Evolutionary conservation across 1,140 invertebrate genomes (phyloP), one percentile per base, ranked within the genome.

Genomic region (Drosophila prosaltans): DNA sequence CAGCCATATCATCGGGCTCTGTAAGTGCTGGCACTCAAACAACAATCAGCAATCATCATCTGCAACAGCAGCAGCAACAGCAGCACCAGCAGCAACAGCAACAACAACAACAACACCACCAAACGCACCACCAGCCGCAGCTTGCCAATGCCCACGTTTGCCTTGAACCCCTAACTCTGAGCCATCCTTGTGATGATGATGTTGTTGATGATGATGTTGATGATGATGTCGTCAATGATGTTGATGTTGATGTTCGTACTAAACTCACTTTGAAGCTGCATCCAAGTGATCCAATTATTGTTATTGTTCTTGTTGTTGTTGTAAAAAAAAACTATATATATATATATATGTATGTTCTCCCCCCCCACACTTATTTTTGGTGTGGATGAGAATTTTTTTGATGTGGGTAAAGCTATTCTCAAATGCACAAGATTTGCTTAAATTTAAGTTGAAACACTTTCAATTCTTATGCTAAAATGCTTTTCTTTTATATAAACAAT

Each of bases 71-170:
- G 24, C 45, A 26, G 7, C 45, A 10, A 2, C 45, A 21, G n/a
- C 45, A 48, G 24, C 45, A 10, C 1, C 45, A 45, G 5, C 43
- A 83, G 11, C 41, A 43, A 16, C 41, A n/a, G 11, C 43, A 45
- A 8, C 43, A 45, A 1, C 8, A 51, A 8, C 82, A 39, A 92
- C 93, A 78, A 66, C 86, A 90, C 92, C 92, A 11, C 60, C 74
- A 41, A 65, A 45, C 65, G 40, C 43, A 80, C 93, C 70, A 92
- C 92, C 54, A 51, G 9, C 93, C 94, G 81, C 93, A 93, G 74
- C 93, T 94, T 65, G 91, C 93, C 74, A 94, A 94, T 90, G 94
- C 95, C 90, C 95, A 95, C 93, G 95, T 97, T 94, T 96, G 95
- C 94, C 94, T 95, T 90, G 95, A 95, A 90, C 94, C 94, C 86